Base-by-base conservation (phyloP, 1,140 invertebrate genomes). In the Ooceraea biroi region DNA sequence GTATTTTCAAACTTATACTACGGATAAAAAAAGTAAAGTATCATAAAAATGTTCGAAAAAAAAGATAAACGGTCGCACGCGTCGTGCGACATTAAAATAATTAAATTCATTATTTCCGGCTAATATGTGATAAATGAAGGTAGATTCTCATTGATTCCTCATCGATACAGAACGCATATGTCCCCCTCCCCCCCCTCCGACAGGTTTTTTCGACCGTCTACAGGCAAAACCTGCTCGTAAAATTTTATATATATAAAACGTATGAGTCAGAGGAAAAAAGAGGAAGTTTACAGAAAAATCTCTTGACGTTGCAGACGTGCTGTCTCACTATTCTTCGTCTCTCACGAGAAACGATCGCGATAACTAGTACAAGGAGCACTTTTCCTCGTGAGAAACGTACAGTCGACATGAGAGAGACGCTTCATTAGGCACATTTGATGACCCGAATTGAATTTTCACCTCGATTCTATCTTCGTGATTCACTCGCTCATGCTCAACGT, bases 11-110 rank as follows among this genome's bases (percentile, higher is more conserved):
- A 91, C 84, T 89, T 89, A 82, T 80, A 66, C 72, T 90, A 83
- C 88, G 88, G 77, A 91, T 89, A 91, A 89, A 90, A 90, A 91
- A 89, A 84, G 68, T 86, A 88, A 89, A 85, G 55, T 86, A 89
- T 90, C 60, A 76, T 91, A 92, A 87, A 92, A 92, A 91, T 85
- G 73, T 91, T 91, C 82, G 72, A 90, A 89, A 90, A 69, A 89
- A 69, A 55, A 55, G 84, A 58, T 83, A 71, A 87, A 82, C 27
- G 41, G 41, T 82, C 73, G 58, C 82, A 87, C 60, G 58, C 61
- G 48, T 44, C 10, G 77, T 68, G 22, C 66, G 69, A 73, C 73
- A 46, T 78, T 61, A 55, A 88, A 83, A 76, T 50, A 66, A 69
- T 82, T 86, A 41, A 82, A 76, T 71, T 84, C 36, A 55, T 66